phyloP scores from a whole-genome alignment of 2,113 vertebrate species.

The Hippolais icterina region DNA sequence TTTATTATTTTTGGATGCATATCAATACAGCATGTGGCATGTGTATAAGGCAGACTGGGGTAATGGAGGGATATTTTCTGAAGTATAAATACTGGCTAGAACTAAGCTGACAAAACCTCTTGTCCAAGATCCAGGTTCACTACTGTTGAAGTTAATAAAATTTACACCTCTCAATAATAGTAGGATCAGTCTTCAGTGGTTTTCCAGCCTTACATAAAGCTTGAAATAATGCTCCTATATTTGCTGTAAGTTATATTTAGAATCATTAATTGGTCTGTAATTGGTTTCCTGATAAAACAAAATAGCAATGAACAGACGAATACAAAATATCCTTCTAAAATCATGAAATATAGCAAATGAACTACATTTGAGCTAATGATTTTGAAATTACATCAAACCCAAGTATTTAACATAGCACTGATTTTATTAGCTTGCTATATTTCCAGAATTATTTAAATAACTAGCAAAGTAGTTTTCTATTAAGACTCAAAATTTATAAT shows the following conservation, averaged over 20 bases:
- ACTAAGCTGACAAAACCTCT: not conserved
- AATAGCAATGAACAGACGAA: not conserved
- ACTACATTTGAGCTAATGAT: not conserved
- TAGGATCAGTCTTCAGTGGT: not conserved
- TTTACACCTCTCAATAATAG: not conserved
- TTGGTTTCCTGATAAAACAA: not conserved
- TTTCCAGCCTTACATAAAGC: not conserved
- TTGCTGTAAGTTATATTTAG: not conserved
- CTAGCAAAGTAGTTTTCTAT: not conserved
- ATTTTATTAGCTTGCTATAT: not conserved
- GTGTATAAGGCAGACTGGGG: not conserved
- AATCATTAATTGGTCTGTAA: not conserved
- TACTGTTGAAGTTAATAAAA: not conserved
- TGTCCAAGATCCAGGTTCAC: not conserved
- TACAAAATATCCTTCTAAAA: not conserved
- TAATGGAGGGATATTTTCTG: constrained; percentile 11
- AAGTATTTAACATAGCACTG: not conserved
- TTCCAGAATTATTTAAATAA: not conserved
- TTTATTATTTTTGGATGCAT: constrained; percentile 70
- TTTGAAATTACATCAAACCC: not conserved
- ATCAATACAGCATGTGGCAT: constrained; percentile 46
- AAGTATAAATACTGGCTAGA: not conserved
- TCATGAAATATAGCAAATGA: not conserved
- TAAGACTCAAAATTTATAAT: not conserved
- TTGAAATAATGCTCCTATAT: not conserved